Conservation (phyloP, 1,140 invertebrate genomes). For the Calephelis virginiensis region DNA sequence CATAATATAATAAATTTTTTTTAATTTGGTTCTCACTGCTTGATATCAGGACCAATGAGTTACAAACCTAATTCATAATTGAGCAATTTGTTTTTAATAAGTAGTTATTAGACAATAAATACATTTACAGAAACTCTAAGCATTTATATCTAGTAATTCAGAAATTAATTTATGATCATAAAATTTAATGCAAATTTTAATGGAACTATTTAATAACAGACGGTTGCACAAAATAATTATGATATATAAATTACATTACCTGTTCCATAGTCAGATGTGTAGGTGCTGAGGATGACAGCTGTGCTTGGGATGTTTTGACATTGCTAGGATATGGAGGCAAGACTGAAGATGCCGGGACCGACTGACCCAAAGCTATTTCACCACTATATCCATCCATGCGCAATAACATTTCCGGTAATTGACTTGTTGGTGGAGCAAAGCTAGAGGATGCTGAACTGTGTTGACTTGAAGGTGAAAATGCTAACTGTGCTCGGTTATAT, state of each 20-base stretch:
- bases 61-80: no score
- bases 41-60: no score
- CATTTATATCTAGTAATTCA: no score
- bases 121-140: no score
- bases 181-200: no score
- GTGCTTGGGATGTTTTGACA: constrained; percentile 78
- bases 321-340: constrained; percentile 67
- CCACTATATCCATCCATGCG: constrained; percentile 79
- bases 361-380: constrained; percentile 79
- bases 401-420: constrained; percentile 84
- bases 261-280: constrained; percentile 87
- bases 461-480: constrained; percentile 80
- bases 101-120: no score
- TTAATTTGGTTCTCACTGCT: no score
- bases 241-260: constrained; percentile 35
- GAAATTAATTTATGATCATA: no score
- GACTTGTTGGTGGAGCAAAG: constrained; percentile 76
- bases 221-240: background rate
- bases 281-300: constrained; percentile 90
- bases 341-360: constrained; percentile 77
- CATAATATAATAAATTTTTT: no score
- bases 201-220: no score
- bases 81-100: no score
- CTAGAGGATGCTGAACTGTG: constrained; percentile 80
- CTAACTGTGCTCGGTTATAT: constrained; percentile 64